These are phyloP conservation scores for Drosophila quinaria DNA, from an alignment of 2,888 invertebrate genomes.

Conservation along the genomic window DNA sequence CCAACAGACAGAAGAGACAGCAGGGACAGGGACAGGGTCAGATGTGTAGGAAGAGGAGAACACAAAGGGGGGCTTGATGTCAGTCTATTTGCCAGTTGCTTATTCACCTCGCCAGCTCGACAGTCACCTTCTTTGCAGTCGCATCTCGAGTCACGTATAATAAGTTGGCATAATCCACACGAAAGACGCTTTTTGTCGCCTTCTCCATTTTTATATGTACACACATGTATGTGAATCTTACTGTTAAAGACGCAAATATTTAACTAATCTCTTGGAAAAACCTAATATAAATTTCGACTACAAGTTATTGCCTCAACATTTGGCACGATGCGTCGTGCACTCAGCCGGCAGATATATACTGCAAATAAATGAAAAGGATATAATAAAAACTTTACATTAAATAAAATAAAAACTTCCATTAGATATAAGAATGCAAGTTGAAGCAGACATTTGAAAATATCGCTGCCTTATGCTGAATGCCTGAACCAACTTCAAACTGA, in stretches of 20 bases:
- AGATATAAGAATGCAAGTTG: background rate
- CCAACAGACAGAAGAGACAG: constrained; percentile 6
- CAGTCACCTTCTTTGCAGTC: constrained; percentile 12
- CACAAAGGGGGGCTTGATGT: constrained; percentile 36
- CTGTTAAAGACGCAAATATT: constrained; percentile 51
- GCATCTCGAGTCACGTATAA: constrained; percentile 32
- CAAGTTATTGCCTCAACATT: constrained; percentile 71
- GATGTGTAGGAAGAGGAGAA: background rate
- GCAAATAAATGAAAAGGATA: constrained; percentile 12
- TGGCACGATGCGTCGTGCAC: constrained; percentile 65
- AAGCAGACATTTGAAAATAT: constrained; percentile 17
- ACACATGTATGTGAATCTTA: background rate
- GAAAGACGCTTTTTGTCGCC: constrained; percentile 12
- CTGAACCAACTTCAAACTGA: background rate
- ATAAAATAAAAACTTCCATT: background rate
- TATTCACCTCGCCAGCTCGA: constrained; percentile 17
- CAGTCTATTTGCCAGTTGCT: constrained; percentile 38
- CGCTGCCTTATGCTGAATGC: constrained; percentile 1
- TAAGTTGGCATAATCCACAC: constrained; percentile 45
- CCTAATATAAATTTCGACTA: constrained; percentile 66
- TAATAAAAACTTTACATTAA: background rate
- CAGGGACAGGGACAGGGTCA: background rate
- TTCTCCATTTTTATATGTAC: background rate
- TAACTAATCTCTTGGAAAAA: constrained; percentile 53
- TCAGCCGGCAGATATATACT: constrained; percentile 52